phyloP scores from a whole-genome alignment of 2,113 vertebrate species.

The Ovis canadensis region DNA sequence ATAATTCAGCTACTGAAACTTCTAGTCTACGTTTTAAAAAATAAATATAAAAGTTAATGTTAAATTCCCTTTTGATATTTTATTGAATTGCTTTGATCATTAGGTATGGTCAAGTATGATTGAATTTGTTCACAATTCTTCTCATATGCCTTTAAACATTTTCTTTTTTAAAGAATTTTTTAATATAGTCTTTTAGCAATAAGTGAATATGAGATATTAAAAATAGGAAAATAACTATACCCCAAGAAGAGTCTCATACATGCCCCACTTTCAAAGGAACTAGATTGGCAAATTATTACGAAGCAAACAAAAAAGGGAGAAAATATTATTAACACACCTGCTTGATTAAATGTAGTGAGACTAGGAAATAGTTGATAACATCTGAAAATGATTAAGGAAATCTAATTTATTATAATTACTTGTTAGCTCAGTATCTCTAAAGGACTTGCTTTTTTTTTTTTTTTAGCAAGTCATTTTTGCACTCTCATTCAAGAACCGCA shows the following conservation, averaged over 20 bases:
- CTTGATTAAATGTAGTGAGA: neutral
- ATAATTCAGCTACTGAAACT: neutral
- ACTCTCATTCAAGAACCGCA: neutral
- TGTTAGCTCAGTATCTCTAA: neutral
- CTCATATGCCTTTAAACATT: neutral
- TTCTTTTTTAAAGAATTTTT: neutral
- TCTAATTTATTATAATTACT: neutral
- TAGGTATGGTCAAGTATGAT: neutral
- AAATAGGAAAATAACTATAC: neutral
- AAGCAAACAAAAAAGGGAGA: neutral
- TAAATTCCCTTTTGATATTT: neutral
- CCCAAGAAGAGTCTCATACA: neutral
- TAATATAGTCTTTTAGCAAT: neutral
- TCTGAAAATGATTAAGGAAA: conserved; percentile 13
- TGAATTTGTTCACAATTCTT: neutral
- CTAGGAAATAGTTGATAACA: neutral
- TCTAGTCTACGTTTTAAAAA: neutral
- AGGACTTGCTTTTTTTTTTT: neutral
- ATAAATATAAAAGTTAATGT: neutral
- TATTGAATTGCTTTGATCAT: conserved; percentile 19
- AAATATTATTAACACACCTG: neutral
- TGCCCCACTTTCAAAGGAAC: neutral
- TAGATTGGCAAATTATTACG: neutral
- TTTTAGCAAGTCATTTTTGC: neutral
- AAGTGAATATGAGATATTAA: neutral